These are phyloP conservation scores for Eurypyga helias DNA, from an alignment of 2,113 vertebrate species.

Conservation along the genomic window DNA sequence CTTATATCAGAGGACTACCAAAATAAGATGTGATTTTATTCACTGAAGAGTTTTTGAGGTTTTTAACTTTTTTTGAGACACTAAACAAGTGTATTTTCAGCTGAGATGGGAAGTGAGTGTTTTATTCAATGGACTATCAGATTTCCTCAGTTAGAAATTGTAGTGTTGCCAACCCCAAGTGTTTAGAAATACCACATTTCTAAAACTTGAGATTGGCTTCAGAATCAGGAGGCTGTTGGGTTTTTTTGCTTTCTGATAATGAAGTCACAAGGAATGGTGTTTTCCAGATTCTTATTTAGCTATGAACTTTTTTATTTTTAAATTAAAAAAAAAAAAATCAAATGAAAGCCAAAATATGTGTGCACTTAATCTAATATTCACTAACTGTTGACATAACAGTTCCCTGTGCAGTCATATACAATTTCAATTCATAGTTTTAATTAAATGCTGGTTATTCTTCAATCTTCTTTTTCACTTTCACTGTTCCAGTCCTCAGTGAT, in stretches of 20 bases:
- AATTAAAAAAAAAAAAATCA: background rate
- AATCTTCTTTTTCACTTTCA: background rate
- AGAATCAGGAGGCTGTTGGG: background rate
- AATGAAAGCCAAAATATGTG: background rate
- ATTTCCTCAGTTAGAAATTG: background rate
- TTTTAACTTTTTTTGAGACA: background rate
- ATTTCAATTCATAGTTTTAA: constrained; percentile 33
- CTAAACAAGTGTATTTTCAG: background rate
- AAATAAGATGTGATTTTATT: background rate
- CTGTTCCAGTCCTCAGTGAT: background rate
- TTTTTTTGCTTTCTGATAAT: background rate
- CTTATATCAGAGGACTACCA: background rate
- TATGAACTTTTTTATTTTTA: background rate
- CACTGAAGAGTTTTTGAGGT: background rate
- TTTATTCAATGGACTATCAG: background rate
- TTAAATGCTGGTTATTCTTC: background rate
- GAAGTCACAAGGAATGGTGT: background rate
- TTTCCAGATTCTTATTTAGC: background rate
- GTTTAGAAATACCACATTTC: background rate
- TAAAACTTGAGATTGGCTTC: background rate
- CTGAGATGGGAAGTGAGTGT: background rate
- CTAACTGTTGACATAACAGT: background rate
- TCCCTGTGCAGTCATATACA: background rate
- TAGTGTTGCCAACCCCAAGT: background rate
- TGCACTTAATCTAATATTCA: background rate